Percentiles rank a stretch among this genome's conserved stretches.
Conservation (phyloP, 2,113 vertebrate genomes). For the Onychostruthus taczanowskii region DNA sequence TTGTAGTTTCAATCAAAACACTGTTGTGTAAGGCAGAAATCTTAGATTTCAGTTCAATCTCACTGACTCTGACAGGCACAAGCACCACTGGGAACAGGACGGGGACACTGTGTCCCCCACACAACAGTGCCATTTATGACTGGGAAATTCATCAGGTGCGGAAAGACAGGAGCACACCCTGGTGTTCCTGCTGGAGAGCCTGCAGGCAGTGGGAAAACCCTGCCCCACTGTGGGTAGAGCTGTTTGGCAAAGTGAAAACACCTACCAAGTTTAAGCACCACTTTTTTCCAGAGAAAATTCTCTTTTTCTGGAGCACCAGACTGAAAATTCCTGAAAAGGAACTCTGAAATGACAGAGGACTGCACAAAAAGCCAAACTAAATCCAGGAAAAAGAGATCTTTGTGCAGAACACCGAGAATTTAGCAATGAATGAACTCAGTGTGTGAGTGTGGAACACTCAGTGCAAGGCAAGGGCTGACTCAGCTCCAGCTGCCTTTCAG, state of each 20-base stretch:
- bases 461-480: neutral
- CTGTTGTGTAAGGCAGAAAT: neutral
- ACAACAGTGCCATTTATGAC: neutral
- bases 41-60: neutral
- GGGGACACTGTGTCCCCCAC: neutral
- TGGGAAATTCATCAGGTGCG: neutral
- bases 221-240: neutral
- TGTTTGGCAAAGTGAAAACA: neutral
- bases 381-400: neutral
- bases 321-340: neutral
- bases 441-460: neutral
- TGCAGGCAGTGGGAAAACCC: neutral
- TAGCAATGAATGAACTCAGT: neutral
- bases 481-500: neutral
- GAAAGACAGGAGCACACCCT: neutral
- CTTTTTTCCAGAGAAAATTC: neutral
- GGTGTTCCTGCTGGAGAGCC: neutral
- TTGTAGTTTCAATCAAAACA: slow-evolving; percentile 8
- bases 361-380: neutral
- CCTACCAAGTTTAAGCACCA: neutral
- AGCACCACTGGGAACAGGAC: neutral
- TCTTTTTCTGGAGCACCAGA: neutral
- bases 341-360: neutral
- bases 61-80: neutral
- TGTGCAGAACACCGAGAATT: neutral